A percentile compares a stretch with the other conserved stretches of the same genome.
Conservation (phyloP, 2,113 vertebrate genomes). For the Megatriorchis doriae region DNA sequence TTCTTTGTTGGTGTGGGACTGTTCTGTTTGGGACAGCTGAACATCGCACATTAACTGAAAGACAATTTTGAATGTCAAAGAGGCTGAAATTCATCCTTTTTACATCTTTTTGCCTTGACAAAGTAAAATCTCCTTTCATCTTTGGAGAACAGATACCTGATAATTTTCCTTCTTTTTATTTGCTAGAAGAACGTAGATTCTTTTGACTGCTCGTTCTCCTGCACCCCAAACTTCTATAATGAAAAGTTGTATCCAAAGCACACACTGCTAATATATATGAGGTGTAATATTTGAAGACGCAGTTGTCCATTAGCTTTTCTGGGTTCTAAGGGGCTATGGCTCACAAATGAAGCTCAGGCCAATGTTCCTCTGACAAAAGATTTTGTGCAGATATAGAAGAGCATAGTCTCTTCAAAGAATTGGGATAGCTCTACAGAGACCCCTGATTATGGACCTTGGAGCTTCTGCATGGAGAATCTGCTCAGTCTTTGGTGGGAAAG, state of each 20-base stretch:
- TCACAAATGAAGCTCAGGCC: not conserved
- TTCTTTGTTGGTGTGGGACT: not conserved
- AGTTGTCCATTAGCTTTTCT: not conserved
- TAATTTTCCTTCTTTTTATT: not conserved
- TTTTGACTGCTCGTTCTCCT: not conserved
- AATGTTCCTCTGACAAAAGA: not conserved
- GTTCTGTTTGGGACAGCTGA: not conserved
- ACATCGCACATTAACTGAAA: not conserved
- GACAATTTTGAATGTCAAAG: not conserved
- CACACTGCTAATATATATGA: not conserved
- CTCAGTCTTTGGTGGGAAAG: not conserved
- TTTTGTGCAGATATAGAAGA: not conserved
- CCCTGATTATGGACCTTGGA: not conserved
- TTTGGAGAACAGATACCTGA: not conserved
- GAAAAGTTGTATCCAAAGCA: not conserved
- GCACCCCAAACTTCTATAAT: not conserved
- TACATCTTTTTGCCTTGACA: not conserved
- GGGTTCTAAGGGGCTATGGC: not conserved
- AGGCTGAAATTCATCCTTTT: not conserved
- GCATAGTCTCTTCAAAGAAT: not conserved
- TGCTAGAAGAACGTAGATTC: not conserved
- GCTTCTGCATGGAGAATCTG: not conserved
- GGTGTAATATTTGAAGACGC: not conserved
- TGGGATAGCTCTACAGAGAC: not conserved
- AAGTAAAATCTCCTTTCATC: not conserved